These are phyloP conservation scores for Pantala flavescens DNA, from an alignment of 1,140 invertebrate genomes.

Conservation along the genomic window DNA sequence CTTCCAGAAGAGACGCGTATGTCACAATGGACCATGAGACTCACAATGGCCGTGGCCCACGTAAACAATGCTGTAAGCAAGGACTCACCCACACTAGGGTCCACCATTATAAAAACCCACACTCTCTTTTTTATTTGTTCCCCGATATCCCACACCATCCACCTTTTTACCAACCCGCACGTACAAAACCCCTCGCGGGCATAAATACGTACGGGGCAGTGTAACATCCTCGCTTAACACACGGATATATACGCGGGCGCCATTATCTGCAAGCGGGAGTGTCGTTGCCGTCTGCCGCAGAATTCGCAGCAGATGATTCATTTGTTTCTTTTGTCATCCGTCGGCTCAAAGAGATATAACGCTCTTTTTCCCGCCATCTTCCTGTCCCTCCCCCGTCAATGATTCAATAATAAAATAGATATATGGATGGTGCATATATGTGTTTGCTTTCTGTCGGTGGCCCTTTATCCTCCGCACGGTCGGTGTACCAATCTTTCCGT, in stretches of 20 bases:
- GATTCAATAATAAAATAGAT: too few species aligned
- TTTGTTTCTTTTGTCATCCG: conserved; percentile 9
- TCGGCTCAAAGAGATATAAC: conserved; percentile 1
- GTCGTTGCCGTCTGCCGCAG: background rate
- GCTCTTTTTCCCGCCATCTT: background rate
- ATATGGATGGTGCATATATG: too few species aligned
- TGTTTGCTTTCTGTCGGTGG: too few species aligned
- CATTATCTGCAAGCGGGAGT: background rate
- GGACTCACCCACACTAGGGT: background rate
- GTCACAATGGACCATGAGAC: background rate
- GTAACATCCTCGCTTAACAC: conserved; percentile 5
- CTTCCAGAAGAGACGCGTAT: background rate
- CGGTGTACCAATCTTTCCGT: too few species aligned
- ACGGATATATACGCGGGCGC: conserved; percentile 1
- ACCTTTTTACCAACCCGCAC: background rate
- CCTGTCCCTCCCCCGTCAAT: background rate
- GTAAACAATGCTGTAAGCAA: conserved; percentile 7
- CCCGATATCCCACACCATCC: background rate
- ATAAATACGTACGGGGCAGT: conserved; percentile 5
- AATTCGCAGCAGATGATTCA: background rate
- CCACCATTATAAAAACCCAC: background rate
- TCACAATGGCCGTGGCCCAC: background rate
- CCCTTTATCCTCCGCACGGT: too few species aligned
- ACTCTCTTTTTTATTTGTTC: background rate
- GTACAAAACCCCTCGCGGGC: background rate